Base-by-base conservation (phyloP, 2,113 vertebrate genomes). In the Orientallactaga bullata region DNA sequence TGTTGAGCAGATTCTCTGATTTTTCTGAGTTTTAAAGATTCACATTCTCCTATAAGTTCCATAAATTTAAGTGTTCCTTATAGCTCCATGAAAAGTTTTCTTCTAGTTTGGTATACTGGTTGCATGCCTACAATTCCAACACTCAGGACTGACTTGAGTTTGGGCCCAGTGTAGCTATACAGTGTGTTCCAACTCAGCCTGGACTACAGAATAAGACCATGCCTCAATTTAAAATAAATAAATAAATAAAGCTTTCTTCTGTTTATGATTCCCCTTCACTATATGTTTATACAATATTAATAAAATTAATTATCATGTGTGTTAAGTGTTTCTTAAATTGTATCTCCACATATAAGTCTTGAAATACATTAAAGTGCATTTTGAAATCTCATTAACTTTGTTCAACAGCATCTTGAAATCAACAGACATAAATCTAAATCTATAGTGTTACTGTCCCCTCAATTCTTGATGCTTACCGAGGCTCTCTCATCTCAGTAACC, bases 1-100 rank as follows among this genome's bases (percentile, higher is more conserved):
- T 24, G 58, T 69, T 86, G 42, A 47, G 5, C 42, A 91, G 65
- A 51, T 78, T 89, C 42, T 42, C 55, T 47, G 16, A 23, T 89
- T 51, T 58, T 47, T 17, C 15, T 77, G 8, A 84, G 12, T 90
- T 83, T 73, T 86, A 23, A 85, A 93, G 71, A 78, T 42, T 93
- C 23, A 12, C 55, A 30, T 35, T 92, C 21, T 58, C 80, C 24
- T 61, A 85, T 71, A 1, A 81, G 42, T 23, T 77, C 21, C 12
- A 81, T 80, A 85, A 30, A 74, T 84, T 42, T 37, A 51, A 1
- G 23, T 69, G 32, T 55, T 94, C 16, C 77, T 80, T n/a, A 82
- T 37, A 26, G 28, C 42, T 93, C 35, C 37, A 17, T 5, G 32
- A 21, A 11, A 58, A 1, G 2, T 74, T 91, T 37, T 42, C 8